A percentile compares a stretch with the other conserved stretches of the same genome.
These are phyloP conservation scores for Dasyurus viverrinus DNA, from an alignment of 2,113 vertebrate species.

Conservation along the genomic window DNA sequence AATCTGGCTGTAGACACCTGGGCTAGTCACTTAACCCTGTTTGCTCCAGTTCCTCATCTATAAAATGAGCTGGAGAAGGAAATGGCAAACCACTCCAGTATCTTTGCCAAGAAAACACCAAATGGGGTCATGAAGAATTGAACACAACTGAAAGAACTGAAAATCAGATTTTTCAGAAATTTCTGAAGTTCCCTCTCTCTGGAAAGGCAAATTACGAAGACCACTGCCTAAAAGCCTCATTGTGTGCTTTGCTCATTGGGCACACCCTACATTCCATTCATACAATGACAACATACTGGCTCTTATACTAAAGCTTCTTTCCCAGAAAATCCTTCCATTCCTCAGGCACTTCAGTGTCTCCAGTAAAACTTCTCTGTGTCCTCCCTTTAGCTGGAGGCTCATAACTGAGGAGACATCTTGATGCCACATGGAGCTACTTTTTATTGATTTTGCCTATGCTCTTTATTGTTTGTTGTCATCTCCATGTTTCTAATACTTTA, in stretches of 20 bases:
- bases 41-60: no score
- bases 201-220: background rate
- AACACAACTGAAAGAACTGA: background rate
- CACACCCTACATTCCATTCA: background rate
- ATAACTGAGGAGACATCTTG: background rate
- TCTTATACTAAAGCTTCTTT: background rate
- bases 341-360: background rate
- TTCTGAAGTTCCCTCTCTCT: background rate
- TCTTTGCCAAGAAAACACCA: background rate
- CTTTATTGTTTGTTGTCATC: background rate
- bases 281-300: background rate
- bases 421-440: background rate
- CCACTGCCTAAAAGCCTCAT: background rate
- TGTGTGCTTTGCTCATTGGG: background rate
- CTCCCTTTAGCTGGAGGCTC: background rate
- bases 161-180: background rate
- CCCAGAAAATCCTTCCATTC: background rate
- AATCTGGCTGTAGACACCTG: no score
- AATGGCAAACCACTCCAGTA: no score
- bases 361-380: background rate
- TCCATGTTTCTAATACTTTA: background rate
- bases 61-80: no score
- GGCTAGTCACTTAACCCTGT: no score
- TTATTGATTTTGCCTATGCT: background rate
- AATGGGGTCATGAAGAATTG: background rate